Conservation (phyloP, 1,140 invertebrate genomes). For the Probaryconus sp. region DNA sequence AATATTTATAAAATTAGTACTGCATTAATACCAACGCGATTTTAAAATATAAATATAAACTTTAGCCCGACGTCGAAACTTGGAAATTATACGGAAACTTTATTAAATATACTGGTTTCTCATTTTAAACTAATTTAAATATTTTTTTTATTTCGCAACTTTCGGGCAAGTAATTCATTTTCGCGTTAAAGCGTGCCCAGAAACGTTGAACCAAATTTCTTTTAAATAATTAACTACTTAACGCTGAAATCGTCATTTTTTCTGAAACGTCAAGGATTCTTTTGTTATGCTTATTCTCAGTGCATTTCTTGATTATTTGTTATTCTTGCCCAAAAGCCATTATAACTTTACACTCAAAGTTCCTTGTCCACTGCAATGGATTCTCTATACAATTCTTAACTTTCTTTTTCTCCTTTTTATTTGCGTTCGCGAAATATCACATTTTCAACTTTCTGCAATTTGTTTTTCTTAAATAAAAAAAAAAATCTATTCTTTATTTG, state of each 20-base stretch:
- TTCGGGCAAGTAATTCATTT: conserved; percentile 32
- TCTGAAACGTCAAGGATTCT: no score
- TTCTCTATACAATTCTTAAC: conserved; percentile 41
- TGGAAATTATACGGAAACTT: conserved; percentile 29
- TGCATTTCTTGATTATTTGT: conserved; percentile 51
- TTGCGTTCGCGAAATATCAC: conserved; percentile 40
- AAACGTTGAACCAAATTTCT: no score
- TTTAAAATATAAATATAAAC: conserved; percentile 45
- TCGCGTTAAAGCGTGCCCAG: conserved; percentile 24
- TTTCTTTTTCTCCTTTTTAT: conserved; percentile 46
- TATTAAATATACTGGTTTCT: conserved; percentile 23
- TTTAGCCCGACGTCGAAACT: conserved; percentile 7
- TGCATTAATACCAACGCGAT: conserved; percentile 21
- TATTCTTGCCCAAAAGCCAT: conserved; percentile 54
- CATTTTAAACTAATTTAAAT: conserved; percentile 53
- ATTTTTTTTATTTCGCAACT: conserved; percentile 43
- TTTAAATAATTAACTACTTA: no score
- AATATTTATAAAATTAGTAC: conserved; percentile 41
- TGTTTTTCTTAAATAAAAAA: no score
- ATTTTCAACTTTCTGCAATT: conserved; percentile 54
- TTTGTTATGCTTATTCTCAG: no score
- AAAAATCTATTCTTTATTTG: no score
- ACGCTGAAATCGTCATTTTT: no score
- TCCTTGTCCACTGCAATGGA: conserved; percentile 41
- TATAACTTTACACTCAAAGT: conserved; percentile 58